Percentiles rank a stretch among this genome's conserved stretches.
These are phyloP conservation scores for Beroe ovata DNA, from an alignment of 37 sponge, comb jelly and placozoan genomes.

Conservation along the genomic window DNA sequence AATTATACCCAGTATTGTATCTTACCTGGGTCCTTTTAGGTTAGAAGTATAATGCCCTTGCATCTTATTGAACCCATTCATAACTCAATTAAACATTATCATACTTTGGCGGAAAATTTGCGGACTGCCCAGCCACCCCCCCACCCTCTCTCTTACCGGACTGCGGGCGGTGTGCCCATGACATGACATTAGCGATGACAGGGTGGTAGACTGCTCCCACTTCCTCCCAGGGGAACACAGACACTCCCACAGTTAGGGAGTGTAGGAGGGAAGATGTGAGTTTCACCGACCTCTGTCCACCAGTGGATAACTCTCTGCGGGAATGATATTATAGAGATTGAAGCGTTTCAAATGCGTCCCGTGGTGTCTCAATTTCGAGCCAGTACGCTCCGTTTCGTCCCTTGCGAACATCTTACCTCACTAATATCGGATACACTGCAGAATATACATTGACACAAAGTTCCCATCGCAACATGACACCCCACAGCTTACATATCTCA, in stretches of 20 bases:
- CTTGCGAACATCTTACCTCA: conserved; percentile 10
- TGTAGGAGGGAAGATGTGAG: background rate
- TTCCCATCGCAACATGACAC: conserved; percentile 16
- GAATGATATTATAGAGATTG: too few species aligned
- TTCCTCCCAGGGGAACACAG: conserved; percentile 7
- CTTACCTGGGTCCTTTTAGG: too few species aligned
- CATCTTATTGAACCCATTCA: too few species aligned
- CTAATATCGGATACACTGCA: conserved; percentile 8
- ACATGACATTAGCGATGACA: conserved; percentile 3
- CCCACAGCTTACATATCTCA: conserved; percentile 2
- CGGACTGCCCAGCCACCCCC: too few species aligned
- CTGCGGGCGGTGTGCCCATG: conserved; percentile 46
- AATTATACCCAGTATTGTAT: too few species aligned
- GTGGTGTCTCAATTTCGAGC: too few species aligned
- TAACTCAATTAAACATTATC: too few species aligned
- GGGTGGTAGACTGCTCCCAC: conserved; percentile 55
- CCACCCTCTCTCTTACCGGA: conserved; percentile 6
- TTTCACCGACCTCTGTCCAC: conserved; percentile 13
- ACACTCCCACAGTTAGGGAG: background rate
- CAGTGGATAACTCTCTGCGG: conserved; percentile 9
- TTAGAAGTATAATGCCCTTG: too few species aligned
- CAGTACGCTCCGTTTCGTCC: too few species aligned
- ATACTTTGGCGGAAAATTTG: too few species aligned
- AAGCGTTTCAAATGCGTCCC: too few species aligned
- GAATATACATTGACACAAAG: conserved; percentile 16